phyloP scores from a whole-genome alignment of 2,113 vertebrate genomes.

The Dipodomys stephensi region DNA sequence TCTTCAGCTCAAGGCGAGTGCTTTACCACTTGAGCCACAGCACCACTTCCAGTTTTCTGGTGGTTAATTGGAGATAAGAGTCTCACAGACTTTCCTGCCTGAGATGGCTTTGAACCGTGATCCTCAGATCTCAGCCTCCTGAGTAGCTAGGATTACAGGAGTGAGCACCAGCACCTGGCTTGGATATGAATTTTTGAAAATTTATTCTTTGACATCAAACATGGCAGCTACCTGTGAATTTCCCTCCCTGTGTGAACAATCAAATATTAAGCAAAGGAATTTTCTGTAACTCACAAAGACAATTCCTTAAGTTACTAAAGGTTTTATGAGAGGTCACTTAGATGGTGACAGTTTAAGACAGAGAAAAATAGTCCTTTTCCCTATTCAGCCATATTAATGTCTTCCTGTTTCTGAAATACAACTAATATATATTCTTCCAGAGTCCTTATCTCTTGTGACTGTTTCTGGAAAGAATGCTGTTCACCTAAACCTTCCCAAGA shows the following conservation, averaged over 20 bases:
- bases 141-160: too few species aligned
- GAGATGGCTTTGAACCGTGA: too few species aligned
- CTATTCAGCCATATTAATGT: background rate
- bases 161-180: too few species aligned
- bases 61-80: too few species aligned
- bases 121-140: too few species aligned
- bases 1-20: too few species aligned
- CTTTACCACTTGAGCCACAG: too few species aligned
- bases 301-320: background rate
- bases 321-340: background rate
- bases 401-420: background rate
- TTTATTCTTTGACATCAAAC: background rate
- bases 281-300: background rate
- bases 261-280: conserved; percentile 8
- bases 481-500: background rate
- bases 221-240: background rate
- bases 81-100: too few species aligned
- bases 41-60: too few species aligned
- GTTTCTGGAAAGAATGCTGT: background rate
- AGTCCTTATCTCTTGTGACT: background rate
- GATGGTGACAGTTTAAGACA: background rate
- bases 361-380: background rate
- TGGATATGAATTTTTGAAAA: background rate
- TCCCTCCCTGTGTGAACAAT: background rate
- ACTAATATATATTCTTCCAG: background rate